Percentiles rank a stretch among this genome's conserved stretches.
These are phyloP conservation scores for Bolinopsis microptera DNA, from an alignment of 37 sponge, comb jelly and placozoan species.

Conservation along the genomic window DNA sequence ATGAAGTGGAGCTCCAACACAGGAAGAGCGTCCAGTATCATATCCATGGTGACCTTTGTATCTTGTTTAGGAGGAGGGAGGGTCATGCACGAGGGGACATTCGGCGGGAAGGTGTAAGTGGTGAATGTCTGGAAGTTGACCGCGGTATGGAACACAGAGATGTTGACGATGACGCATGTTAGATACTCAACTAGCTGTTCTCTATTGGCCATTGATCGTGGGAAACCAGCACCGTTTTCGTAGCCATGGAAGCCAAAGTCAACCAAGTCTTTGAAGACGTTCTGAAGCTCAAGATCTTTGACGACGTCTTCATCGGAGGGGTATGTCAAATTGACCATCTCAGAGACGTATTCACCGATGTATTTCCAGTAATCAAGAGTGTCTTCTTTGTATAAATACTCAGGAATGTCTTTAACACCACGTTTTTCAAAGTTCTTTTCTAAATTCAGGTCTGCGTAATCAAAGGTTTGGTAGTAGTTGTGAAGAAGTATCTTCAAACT, in stretches of 20 bases:
- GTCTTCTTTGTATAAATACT: background rate
- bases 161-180: background rate
- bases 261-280: background rate
- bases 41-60: background rate
- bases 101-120: background rate
- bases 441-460: background rate
- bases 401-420: background rate
- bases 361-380: background rate
- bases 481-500: background rate
- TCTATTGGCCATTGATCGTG: background rate
- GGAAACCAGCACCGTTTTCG: background rate
- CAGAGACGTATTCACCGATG: background rate
- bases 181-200: background rate
- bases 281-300: background rate
- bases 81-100: background rate
- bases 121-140: conserved; percentile 11
- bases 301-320: background rate
- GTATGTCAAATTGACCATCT: background rate
- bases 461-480: background rate
- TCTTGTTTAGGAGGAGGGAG: background rate
- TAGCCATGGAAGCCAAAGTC: background rate
- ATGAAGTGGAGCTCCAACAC: background rate
- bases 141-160: background rate
- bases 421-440: background rate
- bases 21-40: background rate